These are phyloP conservation scores for Cryptus viduatorius DNA, from an alignment of 2,888 invertebrate species.

Conservation along the genomic window DNA sequence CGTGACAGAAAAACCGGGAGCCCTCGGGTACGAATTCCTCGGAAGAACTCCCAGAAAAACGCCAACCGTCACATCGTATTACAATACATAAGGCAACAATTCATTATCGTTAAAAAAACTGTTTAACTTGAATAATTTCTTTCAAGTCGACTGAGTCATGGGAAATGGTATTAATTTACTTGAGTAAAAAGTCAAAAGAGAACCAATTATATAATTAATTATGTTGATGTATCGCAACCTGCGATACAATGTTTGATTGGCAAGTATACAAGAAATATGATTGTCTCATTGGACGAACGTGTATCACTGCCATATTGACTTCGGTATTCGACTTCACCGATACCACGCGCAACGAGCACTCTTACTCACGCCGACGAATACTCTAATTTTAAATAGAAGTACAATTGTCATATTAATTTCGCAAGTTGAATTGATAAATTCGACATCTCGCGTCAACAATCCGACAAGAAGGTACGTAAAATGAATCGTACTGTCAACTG, in stretches of 20 bases:
- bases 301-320: background rate
- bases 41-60: no score
- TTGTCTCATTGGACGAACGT: background rate
- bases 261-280: background rate
- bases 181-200: background rate
- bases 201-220: background rate
- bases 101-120: no score
- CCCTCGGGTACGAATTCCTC: no score
- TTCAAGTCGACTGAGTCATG: background rate
- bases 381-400: background rate
- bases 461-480: background rate
- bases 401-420: background rate
- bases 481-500: background rate
- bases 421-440: background rate
- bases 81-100: background rate
- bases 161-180: background rate
- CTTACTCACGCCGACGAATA: background rate
- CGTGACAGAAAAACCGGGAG: background rate
- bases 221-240: background rate
- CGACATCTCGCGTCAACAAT: background rate
- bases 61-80: background rate
- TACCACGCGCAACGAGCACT: background rate
- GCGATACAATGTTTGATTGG: background rate
- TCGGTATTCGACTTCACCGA: conserved; percentile 1
- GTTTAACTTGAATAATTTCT: no score